Evolutionary conservation across 2,888 invertebrate genomes (phyloP).

Genomic region (Dioctria linearis): DNA sequence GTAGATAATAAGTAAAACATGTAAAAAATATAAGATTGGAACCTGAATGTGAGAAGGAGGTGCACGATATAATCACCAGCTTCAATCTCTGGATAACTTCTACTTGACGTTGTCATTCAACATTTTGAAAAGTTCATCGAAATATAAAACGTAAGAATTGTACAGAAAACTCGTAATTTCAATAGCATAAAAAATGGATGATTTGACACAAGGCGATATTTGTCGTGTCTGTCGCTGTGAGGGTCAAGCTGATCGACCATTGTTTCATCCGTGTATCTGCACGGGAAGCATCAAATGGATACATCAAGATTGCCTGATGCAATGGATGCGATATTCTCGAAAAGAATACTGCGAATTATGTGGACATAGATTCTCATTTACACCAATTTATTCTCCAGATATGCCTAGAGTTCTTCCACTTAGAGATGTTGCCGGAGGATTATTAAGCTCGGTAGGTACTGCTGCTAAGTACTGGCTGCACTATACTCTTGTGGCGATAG

Average conservation of each 20-base stretch:
- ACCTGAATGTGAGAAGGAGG: background rate
- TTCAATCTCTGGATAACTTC: background rate
- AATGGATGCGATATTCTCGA: slow-evolving; percentile 99
- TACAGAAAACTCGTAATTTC: background rate
- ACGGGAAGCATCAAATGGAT: slow-evolving; percentile 99
- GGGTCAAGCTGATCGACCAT: slow-evolving; percentile 89
- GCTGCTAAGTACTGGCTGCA: slow-evolving; percentile 98
- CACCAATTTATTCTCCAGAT: slow-evolving; percentile 99
- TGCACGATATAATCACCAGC: background rate
- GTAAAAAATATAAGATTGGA: background rate
- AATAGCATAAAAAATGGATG: slow-evolving; percentile 65
- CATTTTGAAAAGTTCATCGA: slow-evolving; percentile 19
- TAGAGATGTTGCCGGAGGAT: slow-evolving; percentile 91
- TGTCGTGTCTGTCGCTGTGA: slow-evolving; percentile 98
- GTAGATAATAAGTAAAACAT: background rate
- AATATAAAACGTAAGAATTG: background rate
- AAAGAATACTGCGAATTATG: slow-evolving; percentile 99
- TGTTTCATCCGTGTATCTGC: slow-evolving; percentile 99
- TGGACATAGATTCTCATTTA: slow-evolving; percentile 97
- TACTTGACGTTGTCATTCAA: slow-evolving; percentile 11
- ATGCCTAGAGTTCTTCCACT: slow-evolving; percentile 98
- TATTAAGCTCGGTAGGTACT: slow-evolving; percentile 89
- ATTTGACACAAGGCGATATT: slow-evolving; percentile 81
- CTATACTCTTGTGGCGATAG: slow-evolving; percentile 95
- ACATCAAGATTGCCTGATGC: slow-evolving; percentile 97